Base-by-base conservation (phyloP, 2,797 vertebrate genomes). In the Sebastes trivittatus region DNA sequence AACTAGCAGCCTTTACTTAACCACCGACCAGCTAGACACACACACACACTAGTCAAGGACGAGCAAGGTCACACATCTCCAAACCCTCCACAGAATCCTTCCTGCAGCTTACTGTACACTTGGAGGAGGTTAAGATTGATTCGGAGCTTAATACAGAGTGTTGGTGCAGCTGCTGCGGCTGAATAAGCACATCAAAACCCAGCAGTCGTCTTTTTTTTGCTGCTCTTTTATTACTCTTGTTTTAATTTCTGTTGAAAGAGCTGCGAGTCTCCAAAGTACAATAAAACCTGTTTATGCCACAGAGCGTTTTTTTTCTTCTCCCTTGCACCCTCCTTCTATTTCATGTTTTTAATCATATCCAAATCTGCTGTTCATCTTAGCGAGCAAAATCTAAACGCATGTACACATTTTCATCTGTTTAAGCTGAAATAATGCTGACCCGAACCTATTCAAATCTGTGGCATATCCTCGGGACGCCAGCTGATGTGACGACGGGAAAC, bases 51-150 rank as follows among this genome's bases (percentile, higher is more conserved):
- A 46, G 64, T 83, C 79, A 94, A 93, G 87, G 91, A 88, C 85
- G 87, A 72, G 55, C 85, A 93, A 93, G 87, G 90, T 93, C 81
- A 81, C 69, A 8, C 68, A 80, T 79, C 83, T 73, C 64, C 90
- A 9, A 89, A 90, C 77, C 81, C 85, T 90, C 72, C 65, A 72
- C 79, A 84, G 79, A 87, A 87, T 84, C 80, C 59, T 79, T 72
- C 52, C 81, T 83, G 86, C 81, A 81, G 72, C 83, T 88, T 75
- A 80, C 75, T 83, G 85, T 83, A 83, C 72, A 88, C 76, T 79
- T 77, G 67, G 71, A 84, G 52, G 75, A 89, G 78, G 89, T 81
- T 72, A 84, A 78, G 85, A 90, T 82, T 87, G 85, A 80, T 91
- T 85, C 52, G 11, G 59, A 84, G 87, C 66, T 77, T 80, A 87